Conservation (phyloP, 1,140 invertebrate species). For the Cardiocondyla obscurior region DNA sequence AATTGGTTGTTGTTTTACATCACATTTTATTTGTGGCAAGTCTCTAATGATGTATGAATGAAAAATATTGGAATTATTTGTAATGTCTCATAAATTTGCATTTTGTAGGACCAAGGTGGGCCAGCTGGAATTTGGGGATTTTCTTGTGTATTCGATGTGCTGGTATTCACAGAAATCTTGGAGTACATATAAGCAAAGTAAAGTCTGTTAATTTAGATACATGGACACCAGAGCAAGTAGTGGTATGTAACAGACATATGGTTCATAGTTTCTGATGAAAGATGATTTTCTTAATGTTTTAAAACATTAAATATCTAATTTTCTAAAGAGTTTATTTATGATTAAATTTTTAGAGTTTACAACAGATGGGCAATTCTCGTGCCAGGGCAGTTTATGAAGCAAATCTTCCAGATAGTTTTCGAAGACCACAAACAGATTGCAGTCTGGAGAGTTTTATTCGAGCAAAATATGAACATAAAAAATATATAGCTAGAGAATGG, state of each 20-base stretch:
- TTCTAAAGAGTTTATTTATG: not conserved
- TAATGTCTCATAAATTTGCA: conserved; percentile 9
- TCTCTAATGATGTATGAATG: not conserved
- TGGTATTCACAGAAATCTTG: conserved; percentile 98
- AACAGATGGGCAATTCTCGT: conserved; percentile 99
- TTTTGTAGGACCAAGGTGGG: conserved; percentile 96
- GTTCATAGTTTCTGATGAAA: not conserved
- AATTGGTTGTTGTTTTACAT: not conserved
- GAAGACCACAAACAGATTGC: conserved; percentile 97
- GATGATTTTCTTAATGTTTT: not conserved
- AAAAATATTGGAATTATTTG: conserved; percentile 16
- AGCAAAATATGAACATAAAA: conserved; percentile 99
- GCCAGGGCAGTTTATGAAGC: conserved; percentile 98
- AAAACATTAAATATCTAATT: not conserved
- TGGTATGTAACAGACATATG: conserved; percentile 80
- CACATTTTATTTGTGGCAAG: not conserved
- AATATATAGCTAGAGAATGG: conserved; percentile 98
- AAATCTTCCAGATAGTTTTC: conserved; percentile 97
- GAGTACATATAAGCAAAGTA: conserved; percentile 99
- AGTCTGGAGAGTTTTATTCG: conserved; percentile 97
- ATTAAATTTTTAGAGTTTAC: conserved; percentile 88
- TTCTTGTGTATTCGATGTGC: conserved; percentile 99
- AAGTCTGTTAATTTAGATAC: conserved; percentile 99
- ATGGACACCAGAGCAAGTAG: conserved; percentile 99
- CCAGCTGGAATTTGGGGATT: conserved; percentile 99